Conservation (phyloP, 2,797 vertebrate genomes). For the Mormyrops boulengeri region DNA sequence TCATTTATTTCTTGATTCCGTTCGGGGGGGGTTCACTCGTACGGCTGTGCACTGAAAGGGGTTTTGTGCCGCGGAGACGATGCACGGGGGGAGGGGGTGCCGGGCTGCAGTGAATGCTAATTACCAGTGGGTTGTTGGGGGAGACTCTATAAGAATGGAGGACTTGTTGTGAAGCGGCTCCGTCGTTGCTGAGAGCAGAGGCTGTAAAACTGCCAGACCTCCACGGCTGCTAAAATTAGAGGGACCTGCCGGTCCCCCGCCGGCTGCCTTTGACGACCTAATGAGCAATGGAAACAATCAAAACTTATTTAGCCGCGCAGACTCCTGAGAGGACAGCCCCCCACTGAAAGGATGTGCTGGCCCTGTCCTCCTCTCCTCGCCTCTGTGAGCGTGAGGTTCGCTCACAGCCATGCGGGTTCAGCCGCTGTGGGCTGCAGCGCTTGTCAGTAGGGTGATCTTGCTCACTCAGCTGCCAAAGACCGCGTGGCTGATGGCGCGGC, state of each 20-base stretch:
- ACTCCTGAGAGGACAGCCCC: slow-evolving; percentile 11
- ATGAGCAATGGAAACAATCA: slow-evolving; percentile 19
- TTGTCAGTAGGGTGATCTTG: slow-evolving; percentile 14
- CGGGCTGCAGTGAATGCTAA: slow-evolving; percentile 71
- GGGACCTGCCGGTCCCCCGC: neutral
- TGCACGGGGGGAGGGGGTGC: slow-evolving; percentile 63
- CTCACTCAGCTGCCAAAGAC: neutral
- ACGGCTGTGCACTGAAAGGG: slow-evolving; percentile 34
- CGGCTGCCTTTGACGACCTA: neutral
- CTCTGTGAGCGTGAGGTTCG: neutral
- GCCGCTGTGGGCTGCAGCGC: neutral
- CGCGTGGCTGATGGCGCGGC: neutral
- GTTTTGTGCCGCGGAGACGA: slow-evolving; percentile 47
- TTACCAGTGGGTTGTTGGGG: slow-evolving; percentile 65
- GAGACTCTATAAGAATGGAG: slow-evolving; percentile 55
- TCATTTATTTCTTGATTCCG: slow-evolving; percentile 31
- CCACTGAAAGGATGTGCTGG: neutral
- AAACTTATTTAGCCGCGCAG: slow-evolving; percentile 2
- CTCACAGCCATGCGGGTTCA: neutral
- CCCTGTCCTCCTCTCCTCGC: neutral
- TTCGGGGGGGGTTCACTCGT: slow-evolving; percentile 24
- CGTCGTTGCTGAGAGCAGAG: slow-evolving; percentile 53
- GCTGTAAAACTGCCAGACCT: slow-evolving; percentile 26
- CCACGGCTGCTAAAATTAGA: slow-evolving; percentile 21
- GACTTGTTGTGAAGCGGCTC: slow-evolving; percentile 61